Percentiles rank a stretch among this genome's conserved stretches.
Conservation (phyloP, 2,113 vertebrate species). For the Ictalurus punctatus region DNA sequence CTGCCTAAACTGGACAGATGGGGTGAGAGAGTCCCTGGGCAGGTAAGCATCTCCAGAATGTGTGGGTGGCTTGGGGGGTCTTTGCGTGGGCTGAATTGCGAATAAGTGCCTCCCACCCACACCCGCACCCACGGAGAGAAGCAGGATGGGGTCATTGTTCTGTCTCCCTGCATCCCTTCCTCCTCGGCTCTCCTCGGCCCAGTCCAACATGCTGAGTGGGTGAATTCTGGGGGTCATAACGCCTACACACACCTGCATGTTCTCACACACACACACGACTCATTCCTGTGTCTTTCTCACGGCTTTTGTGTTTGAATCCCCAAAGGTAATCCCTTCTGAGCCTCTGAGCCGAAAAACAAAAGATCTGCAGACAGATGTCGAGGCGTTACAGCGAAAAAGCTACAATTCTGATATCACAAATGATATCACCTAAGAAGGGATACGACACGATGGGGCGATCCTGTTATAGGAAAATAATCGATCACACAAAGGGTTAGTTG, state of each 20-base stretch:
- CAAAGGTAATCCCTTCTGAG: conserved; percentile 26
- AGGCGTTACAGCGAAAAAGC: not conserved
- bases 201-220: conserved; percentile 67
- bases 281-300: conserved; percentile 27
- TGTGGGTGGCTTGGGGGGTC: conserved; percentile 63
- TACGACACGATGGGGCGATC: not conserved
- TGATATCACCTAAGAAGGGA: not conserved
- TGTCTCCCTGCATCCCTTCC: conserved; percentile 42
- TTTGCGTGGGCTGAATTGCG: conserved; percentile 64
- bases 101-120: conserved; percentile 68
- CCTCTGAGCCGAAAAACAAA: conserved; percentile 40
- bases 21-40: conserved; percentile 69
- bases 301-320: conserved; percentile 43
- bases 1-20: conserved; percentile 69
- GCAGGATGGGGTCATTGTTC: conserved; percentile 66
- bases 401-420: not conserved
- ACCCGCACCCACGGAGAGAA: conserved; percentile 66
- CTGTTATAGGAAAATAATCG: not conserved
- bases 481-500: not conserved
- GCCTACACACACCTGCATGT: conserved; percentile 56
- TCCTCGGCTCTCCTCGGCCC: conserved; percentile 48
- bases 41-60: conserved; percentile 79
- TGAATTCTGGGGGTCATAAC: conserved; percentile 62
- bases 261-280: conserved; percentile 18
- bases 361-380: conserved; percentile 38